Conservation (phyloP, 1,140 invertebrate genomes). For the Drosophila teissieri region DNA sequence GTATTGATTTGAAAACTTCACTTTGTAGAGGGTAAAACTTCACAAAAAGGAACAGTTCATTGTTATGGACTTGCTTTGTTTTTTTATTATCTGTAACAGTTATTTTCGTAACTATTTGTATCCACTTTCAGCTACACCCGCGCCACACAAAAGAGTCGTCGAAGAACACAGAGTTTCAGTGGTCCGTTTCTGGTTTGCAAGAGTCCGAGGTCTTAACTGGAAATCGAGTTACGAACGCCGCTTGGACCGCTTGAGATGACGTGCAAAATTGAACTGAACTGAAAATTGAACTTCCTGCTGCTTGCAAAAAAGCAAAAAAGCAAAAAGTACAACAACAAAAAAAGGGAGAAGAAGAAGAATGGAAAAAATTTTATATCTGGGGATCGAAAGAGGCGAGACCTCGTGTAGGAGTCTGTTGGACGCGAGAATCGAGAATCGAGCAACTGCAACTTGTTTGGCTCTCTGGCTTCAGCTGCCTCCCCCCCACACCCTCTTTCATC, state of each 20-base stretch:
- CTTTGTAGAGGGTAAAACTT: conserved; percentile 27
- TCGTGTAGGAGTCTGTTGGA: conserved; percentile 74
- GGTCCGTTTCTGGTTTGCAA: conserved; percentile 27
- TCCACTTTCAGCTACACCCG: conserved; percentile 39
- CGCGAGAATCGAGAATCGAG: conserved; percentile 40
- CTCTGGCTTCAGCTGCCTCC: neutral
- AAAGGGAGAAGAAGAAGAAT: conserved; percentile 13
- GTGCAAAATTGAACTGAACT: conserved; percentile 82
- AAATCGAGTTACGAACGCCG: conserved; percentile 40
- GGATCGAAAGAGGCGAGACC: conserved; percentile 49
- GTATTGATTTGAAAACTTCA: conserved; percentile 27
- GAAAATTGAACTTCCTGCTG: conserved; percentile 78
- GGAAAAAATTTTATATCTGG: conserved; percentile 43
- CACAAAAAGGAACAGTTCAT: conserved; percentile 66
- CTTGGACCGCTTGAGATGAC: conserved; percentile 79
- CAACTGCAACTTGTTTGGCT: conserved; percentile 74
- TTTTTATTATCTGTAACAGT: conserved; percentile 3
- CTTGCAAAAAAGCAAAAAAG: conserved; percentile 49
- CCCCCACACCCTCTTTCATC: neutral
- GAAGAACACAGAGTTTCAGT: conserved; percentile 16
- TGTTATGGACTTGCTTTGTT: conserved; percentile 31
- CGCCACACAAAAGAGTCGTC: conserved; percentile 17
- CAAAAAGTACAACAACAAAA: too few relatives aligned
- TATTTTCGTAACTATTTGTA: conserved; percentile 33
- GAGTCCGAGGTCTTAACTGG: conserved; percentile 28